These are phyloP conservation scores for Dicyrtomina minuta DNA, from an alignment of 2,888 invertebrate species.

Conservation along the genomic window DNA sequence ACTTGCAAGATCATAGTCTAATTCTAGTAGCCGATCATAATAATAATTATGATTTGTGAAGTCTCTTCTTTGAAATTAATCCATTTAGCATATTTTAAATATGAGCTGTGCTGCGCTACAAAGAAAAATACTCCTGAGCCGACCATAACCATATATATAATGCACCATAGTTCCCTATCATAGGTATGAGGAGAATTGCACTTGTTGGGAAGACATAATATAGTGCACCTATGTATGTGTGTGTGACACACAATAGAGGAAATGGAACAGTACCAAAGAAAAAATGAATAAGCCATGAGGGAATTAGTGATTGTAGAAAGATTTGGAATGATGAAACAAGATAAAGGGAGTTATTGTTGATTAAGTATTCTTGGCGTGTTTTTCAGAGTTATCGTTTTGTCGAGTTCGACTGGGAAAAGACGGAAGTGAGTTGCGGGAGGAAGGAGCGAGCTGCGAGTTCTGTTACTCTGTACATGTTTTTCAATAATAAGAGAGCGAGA, in stretches of 20 bases:
- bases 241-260: background rate
- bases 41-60: too few species aligned
- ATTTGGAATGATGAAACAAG: constrained; percentile 26
- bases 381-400: constrained; percentile 9
- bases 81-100: too few species aligned
- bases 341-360: constrained; percentile 27
- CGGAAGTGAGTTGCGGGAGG: background rate
- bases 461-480: too few species aligned
- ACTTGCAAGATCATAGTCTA: too few species aligned
- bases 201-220: too few species aligned
- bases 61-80: too few species aligned
- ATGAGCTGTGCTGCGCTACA: too few species aligned
- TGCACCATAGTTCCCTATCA: too few species aligned
- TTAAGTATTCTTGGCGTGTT: constrained; percentile 27
- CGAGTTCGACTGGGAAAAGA: constrained; percentile 2
- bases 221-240: background rate
- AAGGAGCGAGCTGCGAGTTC: background rate
- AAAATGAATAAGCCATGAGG: constrained; percentile 6
- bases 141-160: too few species aligned
- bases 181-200: too few species aligned
- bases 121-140: too few species aligned
- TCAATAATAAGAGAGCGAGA: constrained; percentile 3
- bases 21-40: too few species aligned
- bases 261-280: background rate
- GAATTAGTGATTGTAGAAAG: constrained; percentile 22